Evolutionary conservation across 2,888 invertebrate genomes (phyloP), one percentile per base, ranked within the genome.

Genomic region (Dryomyza anilis): DNA sequence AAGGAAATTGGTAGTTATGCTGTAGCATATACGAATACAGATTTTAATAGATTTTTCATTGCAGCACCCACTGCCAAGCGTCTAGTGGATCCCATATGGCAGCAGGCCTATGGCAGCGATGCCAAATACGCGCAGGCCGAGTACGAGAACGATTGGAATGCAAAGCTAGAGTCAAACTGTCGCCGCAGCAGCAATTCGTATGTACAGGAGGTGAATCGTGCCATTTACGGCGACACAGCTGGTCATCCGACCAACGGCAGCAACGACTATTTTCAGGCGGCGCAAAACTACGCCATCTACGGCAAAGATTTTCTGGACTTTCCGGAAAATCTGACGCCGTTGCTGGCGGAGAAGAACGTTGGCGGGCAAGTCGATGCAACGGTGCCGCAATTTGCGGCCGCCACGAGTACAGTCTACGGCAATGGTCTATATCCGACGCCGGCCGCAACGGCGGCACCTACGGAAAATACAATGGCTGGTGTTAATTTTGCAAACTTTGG

Each of bases 231-330:
- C 19, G 71, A 76, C 21, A 72, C 71, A 0, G 52, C 63, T 0
- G 78, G 73, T 0, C 76, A 79, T 66, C 81, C 81, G 19, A 53
- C 70, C 5, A 69, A 69, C 16, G 76, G 73, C 14, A 74, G 73
- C 23, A 60, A 66, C 0, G 77, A 76, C 19, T 79, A 79, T 33
- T 75, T 72, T 64, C 74, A 77, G 67, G 77, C 78, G 0, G 81
- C 82, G 6, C 80, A 82, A 65, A 75, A 77, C 4, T 82, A 81
- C 64, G 78, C 79, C 0, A 43, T 81, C 1, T 71, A 67, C 46
- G 79, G 79, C 1, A 72, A 74, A 12, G 61, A 72, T 14, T 76
- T 75, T 63, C 64, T 74, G 0, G 78, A 78, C 59, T 78, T 78
- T 45, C 78, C 77, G 0, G 66, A 71, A 25, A 74, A 73, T 62